phyloP scores from a whole-genome alignment of 2,797 vertebrate species.

The Cryptoprocta ferox region DNA sequence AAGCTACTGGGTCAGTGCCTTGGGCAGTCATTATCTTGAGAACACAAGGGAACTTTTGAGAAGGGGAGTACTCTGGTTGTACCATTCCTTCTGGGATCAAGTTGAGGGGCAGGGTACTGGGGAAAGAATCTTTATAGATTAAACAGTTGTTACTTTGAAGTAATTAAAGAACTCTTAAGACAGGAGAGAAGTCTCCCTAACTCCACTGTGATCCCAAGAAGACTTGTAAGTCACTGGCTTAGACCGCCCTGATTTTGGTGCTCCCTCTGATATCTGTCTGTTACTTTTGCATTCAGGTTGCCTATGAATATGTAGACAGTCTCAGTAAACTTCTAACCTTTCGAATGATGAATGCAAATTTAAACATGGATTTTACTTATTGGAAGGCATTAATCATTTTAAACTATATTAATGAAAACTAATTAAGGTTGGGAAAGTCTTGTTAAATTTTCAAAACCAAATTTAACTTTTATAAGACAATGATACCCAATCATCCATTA shows the following conservation, averaged over 20 bases:
- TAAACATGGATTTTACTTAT: not conserved
- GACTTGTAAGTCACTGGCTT: not conserved
- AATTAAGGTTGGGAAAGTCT: not conserved
- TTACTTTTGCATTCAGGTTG: not conserved
- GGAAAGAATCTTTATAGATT: not conserved
- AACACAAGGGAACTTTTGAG: not conserved
- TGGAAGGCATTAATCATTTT: not conserved
- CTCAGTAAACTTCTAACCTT: not conserved
- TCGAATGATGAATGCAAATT: not conserved
- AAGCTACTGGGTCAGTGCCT: not conserved
- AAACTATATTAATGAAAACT: not conserved
- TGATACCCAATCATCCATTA: not conserved
- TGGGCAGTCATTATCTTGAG: not conserved
- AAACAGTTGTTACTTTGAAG: not conserved
- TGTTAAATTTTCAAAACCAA: constrained; percentile 53
- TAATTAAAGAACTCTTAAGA: not conserved
- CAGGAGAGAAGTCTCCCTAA: not conserved
- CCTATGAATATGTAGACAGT: not conserved
- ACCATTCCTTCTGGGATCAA: not conserved
- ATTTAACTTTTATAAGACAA: constrained; percentile 28
- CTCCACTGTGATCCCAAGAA: not conserved
- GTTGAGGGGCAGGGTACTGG: not conserved
- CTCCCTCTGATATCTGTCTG: not conserved
- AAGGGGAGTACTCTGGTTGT: not conserved
- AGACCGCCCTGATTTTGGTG: rapidly evolving